Base-by-base conservation (phyloP, 2,113 vertebrate genomes). In the Hydrochoerus hydrochaeris region DNA sequence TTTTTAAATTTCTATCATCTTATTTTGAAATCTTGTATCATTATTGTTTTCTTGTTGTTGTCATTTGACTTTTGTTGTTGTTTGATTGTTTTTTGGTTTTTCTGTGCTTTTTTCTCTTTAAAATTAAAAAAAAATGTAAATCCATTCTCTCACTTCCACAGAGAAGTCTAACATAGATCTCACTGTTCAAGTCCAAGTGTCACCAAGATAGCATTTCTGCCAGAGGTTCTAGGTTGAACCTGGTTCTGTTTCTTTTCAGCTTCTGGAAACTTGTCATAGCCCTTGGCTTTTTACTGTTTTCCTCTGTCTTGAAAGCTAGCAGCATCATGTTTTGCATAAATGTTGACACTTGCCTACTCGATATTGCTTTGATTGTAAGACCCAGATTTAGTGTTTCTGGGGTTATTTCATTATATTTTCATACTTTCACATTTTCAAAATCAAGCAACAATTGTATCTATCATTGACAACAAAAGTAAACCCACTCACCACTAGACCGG, bases 391-490 rank as follows among this genome's bases (percentile, higher is more conserved):
- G 41, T 83, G 41, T 85, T 85, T 81, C 71, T 87, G 20, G 57
- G 62, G 69, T 54, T 67, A 5, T 57, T 87, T 85, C 30, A 44
- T 77, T 75, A 58, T 62, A 14, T 32, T 44, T 81, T 80, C 41
- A 71, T 85, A 71, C n/a, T 93, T 93, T 57, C 4, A 24, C 16
- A 73, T 65, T 84, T 95, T n/a, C 32, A 89, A 80, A 81, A 32
- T 65, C 67, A 52, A 28, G 60, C 46, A 57, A n/a, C 73, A 46
- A 6, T 44, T 32, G 11, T 73, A 24, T 69, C 63, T 58, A 19
- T 28, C 69, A 35, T 1, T 16, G 7, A 24, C 12, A 7, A 38
- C 16, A 24, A 41, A 69, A 69, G 11, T 20, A 91, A 91, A 69
- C 24, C 49, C n/a, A 17, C 62, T 62, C 12, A 5, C 49, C 38